Conservation (phyloP, 2,113 vertebrate genomes). For the Phycodurus eques region DNA sequence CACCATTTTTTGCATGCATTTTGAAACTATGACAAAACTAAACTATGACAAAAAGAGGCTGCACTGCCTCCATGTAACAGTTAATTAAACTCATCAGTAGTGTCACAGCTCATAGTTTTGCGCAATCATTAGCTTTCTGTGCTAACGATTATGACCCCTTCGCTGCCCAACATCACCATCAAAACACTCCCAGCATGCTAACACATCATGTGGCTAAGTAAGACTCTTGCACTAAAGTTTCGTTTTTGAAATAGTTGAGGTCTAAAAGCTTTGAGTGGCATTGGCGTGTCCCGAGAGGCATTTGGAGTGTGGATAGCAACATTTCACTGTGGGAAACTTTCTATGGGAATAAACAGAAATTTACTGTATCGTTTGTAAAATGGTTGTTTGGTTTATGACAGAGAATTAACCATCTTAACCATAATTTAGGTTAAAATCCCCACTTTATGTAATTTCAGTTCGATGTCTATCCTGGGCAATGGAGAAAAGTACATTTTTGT, state of each 20-base stretch:
- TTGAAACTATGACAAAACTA: not conserved
- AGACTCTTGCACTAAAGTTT: slow-evolving; percentile 44
- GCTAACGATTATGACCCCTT: slow-evolving; percentile 46
- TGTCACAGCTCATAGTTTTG: slow-evolving; percentile 44
- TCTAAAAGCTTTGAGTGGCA: slow-evolving; percentile 54
- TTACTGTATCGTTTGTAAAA: too few relatives aligned
- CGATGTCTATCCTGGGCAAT: too few relatives aligned
- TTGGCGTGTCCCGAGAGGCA: slow-evolving; percentile 21
- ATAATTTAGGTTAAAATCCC: too few relatives aligned
- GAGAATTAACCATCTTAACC: too few relatives aligned
- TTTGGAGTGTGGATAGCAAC: too few relatives aligned
- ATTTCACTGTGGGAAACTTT: too few relatives aligned
- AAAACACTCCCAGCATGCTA: slow-evolving; percentile 39
- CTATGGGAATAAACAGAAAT: too few relatives aligned
- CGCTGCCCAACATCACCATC: slow-evolving; percentile 13
- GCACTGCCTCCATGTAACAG: not conserved
- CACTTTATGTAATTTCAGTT: too few relatives aligned
- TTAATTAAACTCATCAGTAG: not conserved
- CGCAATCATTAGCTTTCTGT: slow-evolving; percentile 47
- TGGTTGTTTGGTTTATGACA: too few relatives aligned
- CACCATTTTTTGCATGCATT: not conserved
- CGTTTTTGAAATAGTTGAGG: slow-evolving; percentile 56
- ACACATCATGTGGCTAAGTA: slow-evolving; percentile 31
- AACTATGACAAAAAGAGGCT: too few relatives aligned
- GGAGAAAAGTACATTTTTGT: too few relatives aligned